Evolutionary conservation across 2,888 invertebrate species (phyloP), one percentile per base, ranked within the genome.

Genomic region (Agrochola circellaris): DNA sequence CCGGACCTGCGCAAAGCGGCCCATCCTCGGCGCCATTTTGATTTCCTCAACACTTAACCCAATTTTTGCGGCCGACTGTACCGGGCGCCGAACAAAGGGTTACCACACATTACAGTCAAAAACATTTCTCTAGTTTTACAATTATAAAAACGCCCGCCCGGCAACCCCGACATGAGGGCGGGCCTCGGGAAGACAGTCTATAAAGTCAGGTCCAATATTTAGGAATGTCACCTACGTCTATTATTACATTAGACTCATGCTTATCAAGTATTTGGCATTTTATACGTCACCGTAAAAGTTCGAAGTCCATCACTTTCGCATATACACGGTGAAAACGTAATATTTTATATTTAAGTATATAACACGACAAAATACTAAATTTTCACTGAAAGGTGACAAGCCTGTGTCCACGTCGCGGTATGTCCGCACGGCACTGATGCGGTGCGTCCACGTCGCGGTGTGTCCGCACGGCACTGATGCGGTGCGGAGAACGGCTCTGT

Each of bases 11-110:
- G 95, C 95, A 88, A 64, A 77, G 83, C 74, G 73, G 79, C 76
- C 81, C 78, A 81, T 82, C 86, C 89, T 82, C 80, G 91, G 93
- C 94, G 94, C 96, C 96, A 96, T 96, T 93, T 96, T 95, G 95
- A 91, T 93, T 94, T 94, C 93, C 94, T 90, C 79, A 86, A 93
- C 93, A 94, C 95, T 95, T 95, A 96, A 96, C 96, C 96, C 94
- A 96, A 92, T 95, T 95, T 90, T 87, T 86, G 84, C 81, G 81
- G 79, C 78, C 72, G 82, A 81, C 84, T 85, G 83, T 86, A 86
- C 89, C 89, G 87, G 91, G 89, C 93, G 91, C 86, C 89, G 94
- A 94, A 95, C 94, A 94, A 94, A 94, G 94, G 93, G 93, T 90
- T 91, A 89, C 90, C 91, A 90, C 93, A 90, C 91, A 90, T 91